Conservation (phyloP, 1,140 invertebrate species). For the Arion vulgaris region DNA sequence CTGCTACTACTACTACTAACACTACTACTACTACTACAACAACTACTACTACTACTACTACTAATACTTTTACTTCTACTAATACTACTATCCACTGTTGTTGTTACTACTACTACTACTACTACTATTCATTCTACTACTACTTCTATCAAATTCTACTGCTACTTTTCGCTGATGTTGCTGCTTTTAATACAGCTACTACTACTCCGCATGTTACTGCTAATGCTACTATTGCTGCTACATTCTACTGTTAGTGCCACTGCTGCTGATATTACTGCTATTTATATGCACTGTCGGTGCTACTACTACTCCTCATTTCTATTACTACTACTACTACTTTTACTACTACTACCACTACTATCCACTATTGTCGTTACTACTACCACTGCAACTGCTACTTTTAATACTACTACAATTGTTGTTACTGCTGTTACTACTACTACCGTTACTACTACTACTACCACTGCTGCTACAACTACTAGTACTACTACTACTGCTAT, state of each 20-base stretch:
- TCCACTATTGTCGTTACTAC: background rate
- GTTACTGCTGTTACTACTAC: background rate
- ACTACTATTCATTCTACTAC: background rate
- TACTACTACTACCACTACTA: conserved; percentile 6
- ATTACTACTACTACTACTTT: background rate
- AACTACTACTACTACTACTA: conserved; percentile 6
- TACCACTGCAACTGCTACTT: background rate
- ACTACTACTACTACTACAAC: conserved; percentile 5
- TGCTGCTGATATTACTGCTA: background rate
- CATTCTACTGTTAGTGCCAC: background rate
- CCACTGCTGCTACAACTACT: background rate
- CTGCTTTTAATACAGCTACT: background rate
- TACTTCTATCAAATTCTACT: no score
- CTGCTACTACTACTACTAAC: background rate
- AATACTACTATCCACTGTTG: background rate
- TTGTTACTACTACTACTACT: conserved; percentile 9
- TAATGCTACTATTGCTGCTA: background rate
- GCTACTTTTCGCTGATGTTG: no score
- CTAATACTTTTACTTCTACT: background rate
- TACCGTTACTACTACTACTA: background rate
- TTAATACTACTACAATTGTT: background rate
- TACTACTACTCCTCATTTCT: background rate
- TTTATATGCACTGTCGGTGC: no score
- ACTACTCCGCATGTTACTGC: background rate
- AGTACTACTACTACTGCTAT: background rate